A percentile compares a stretch with the other conserved stretches of the same genome.
Evolutionary conservation across 2,888 invertebrate genomes (phyloP).

Genomic region (Nomada hirtipes): DNA sequence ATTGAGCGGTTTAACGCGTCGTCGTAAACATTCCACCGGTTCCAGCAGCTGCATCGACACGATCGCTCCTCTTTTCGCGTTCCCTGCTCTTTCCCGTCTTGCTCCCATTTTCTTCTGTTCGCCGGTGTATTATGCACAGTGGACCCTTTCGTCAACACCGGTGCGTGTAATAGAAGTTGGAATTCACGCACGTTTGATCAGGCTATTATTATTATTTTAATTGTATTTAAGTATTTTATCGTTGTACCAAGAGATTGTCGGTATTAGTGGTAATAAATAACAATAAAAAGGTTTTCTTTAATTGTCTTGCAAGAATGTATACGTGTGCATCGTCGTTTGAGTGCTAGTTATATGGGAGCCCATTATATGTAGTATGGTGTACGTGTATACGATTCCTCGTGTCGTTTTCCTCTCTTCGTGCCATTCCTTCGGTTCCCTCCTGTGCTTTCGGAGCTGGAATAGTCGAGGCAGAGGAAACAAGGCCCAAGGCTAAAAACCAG

Average conservation of each 20-base stretch:
- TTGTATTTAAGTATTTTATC: too few relatives aligned
- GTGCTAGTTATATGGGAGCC: too few relatives aligned
- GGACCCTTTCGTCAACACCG: too few relatives aligned
- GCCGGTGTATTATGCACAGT: not conserved
- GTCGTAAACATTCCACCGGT: conserved; percentile 68
- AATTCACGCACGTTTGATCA: not conserved
- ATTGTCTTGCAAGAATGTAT: too few relatives aligned
- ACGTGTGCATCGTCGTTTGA: too few relatives aligned
- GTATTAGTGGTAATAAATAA: too few relatives aligned
- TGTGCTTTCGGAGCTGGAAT: conserved; percentile 26
- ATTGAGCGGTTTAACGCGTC: conserved; percentile 70
- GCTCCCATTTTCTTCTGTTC: not conserved
- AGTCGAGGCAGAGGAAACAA: conserved; percentile 51
- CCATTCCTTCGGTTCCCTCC: not conserved
- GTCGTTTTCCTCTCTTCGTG: not conserved
- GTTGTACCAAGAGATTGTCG: too few relatives aligned
- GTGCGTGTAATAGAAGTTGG: too few relatives aligned
- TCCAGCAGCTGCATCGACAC: conserved; percentile 61
- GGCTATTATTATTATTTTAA: too few relatives aligned
- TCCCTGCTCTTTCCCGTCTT: not conserved
- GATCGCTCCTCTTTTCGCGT: conserved; percentile 26
- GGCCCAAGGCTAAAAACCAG: conserved; percentile 66
- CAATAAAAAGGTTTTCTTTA: too few relatives aligned
- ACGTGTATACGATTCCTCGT: not conserved
- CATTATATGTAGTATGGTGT: too few relatives aligned